These are phyloP conservation scores for Anguilla japonica DNA, from an alignment of 2,113 vertebrate genomes.

Conservation along the genomic window DNA sequence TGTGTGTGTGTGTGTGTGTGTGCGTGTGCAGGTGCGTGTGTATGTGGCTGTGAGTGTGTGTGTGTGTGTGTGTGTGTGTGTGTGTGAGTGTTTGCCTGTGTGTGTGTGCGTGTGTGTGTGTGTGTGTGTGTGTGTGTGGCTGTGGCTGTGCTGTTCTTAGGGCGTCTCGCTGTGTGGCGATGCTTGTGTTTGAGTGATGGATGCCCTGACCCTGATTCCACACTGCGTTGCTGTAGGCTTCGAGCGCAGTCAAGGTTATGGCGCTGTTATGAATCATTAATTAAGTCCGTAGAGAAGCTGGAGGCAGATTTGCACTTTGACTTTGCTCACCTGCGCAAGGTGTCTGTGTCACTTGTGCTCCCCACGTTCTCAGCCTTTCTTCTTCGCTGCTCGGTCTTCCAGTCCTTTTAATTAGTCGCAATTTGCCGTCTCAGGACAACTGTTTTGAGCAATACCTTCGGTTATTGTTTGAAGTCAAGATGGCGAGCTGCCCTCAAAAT, in stretches of 20 bases:
- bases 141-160: slow-evolving; percentile 42
- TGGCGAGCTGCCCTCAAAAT: neutral
- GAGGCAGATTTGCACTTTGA: neutral
- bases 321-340: slow-evolving; percentile 11
- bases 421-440: neutral
- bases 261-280: slow-evolving; percentile 29
- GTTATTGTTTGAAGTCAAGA: neutral
- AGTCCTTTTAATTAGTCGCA: neutral
- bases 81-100: neutral
- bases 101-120: neutral
- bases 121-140: neutral
- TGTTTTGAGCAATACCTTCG: neutral
- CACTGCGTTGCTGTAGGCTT: slow-evolving; percentile 24
- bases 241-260: slow-evolving; percentile 28
- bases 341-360: neutral
- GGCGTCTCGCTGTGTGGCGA: slow-evolving; percentile 42
- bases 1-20: neutral
- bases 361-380: neutral
- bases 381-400: neutral
- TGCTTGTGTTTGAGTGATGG: slow-evolving; percentile 53
- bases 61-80: neutral
- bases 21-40: neutral
- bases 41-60: neutral
- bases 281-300: slow-evolving; percentile 6
- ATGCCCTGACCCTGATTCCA: slow-evolving; percentile 61